Percentiles rank a stretch among this genome's conserved stretches.
These are phyloP conservation scores for Eulemur mongoz DNA, from an alignment of 2,797 vertebrate genomes.

Conservation along the genomic window DNA sequence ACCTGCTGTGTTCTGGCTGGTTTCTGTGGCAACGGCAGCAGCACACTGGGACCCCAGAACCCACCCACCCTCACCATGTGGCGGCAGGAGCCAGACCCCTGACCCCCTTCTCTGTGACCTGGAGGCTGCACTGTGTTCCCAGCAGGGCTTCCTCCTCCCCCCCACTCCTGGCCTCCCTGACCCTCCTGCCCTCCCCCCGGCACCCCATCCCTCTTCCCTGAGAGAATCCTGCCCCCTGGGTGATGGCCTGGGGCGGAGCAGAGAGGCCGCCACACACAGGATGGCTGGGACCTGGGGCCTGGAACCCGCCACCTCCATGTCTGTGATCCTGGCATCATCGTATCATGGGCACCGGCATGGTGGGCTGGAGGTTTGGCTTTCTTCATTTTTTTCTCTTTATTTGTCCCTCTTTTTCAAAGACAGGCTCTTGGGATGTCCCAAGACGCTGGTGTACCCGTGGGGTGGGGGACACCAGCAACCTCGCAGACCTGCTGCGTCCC, in stretches of 20 bases:
- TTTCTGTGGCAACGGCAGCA: background rate
- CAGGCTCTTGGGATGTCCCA: too few species aligned
- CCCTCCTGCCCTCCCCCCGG: constrained; percentile 63
- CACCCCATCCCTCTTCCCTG: constrained; percentile 59
- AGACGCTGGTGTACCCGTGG: too few species aligned
- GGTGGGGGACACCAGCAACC: constrained; percentile 14
- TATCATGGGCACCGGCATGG: too few species aligned
- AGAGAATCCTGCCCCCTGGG: constrained; percentile 58
- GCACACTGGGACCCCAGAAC: background rate
- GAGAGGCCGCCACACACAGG: background rate
- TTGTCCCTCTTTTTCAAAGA: too few species aligned
- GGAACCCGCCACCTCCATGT: constrained; percentile 51
- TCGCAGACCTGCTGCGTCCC: constrained; percentile 42
- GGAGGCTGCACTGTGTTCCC: constrained; percentile 27
- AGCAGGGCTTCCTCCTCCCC: background rate
- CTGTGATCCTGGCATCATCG: too few species aligned
- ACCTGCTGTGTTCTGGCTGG: background rate
- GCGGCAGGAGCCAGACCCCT: constrained; percentile 54
- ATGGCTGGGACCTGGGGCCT: constrained; percentile 79
- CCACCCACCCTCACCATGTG: fast-evolving
- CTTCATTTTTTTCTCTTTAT: too few species aligned
- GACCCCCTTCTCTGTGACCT: background rate
- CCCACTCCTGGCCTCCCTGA: background rate
- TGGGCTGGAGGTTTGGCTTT: too few species aligned
- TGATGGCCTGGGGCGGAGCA: background rate